phyloP scores from a whole-genome alignment of 2,113 vertebrate species.

The Misgurnus anguillicaudatus region DNA sequence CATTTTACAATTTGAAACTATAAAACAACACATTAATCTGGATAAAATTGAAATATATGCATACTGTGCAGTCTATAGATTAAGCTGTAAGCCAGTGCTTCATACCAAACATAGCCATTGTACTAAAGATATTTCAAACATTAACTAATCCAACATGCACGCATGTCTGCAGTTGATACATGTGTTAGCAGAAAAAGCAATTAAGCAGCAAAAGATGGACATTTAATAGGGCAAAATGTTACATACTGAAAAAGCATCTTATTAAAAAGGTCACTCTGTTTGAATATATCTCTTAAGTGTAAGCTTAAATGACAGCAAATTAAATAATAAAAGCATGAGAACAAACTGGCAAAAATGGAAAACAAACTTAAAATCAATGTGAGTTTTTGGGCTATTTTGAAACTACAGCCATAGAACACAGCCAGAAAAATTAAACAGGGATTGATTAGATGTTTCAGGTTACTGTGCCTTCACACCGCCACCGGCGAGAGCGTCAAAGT shows the following conservation, averaged over 20 bases:
- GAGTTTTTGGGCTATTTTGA: background rate
- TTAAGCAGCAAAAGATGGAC: background rate
- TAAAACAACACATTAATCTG: too few species aligned
- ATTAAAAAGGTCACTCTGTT: background rate
- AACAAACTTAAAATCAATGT: conserved; percentile 3
- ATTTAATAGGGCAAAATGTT: background rate
- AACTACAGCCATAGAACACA: conserved; percentile 43
- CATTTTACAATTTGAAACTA: too few species aligned
- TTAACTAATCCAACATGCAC: background rate
- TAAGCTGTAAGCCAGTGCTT: background rate
- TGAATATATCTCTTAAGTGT: conserved; percentile 3
- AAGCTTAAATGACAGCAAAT: conserved; percentile 26
- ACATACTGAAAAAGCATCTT: background rate
- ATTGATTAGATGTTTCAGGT: conserved; percentile 47
- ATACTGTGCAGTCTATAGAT: background rate
- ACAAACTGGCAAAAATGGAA: conserved; percentile 9
- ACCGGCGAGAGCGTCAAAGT: too few species aligned
- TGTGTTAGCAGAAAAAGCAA: conserved; percentile 25
- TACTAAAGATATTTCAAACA: background rate
- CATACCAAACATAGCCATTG: background rate
- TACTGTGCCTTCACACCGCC: too few species aligned
- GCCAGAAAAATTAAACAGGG: conserved; percentile 29
- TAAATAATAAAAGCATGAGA: conserved; percentile 24
- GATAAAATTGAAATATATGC: too few species aligned
- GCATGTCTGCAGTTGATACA: background rate